Conservation (phyloP, 35 echinoderm and acorn worm genomes). For the Stichopus chloronotus region DNA sequence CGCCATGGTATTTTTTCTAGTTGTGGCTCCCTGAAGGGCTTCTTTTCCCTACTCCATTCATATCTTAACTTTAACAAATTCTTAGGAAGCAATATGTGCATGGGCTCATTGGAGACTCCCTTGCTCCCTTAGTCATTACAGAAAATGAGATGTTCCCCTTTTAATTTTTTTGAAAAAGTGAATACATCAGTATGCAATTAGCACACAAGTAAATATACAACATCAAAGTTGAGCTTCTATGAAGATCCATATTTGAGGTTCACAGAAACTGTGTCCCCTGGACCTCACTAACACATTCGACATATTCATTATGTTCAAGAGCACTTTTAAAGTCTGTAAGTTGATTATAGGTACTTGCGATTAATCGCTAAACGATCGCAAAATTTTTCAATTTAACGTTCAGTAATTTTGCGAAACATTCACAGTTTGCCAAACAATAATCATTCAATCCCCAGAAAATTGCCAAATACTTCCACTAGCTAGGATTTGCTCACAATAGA, state of each 20-base stretch:
- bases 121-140: neutral
- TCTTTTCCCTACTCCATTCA: too few relatives aligned
- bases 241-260: too few relatives aligned
- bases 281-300: too few relatives aligned
- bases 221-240: neutral
- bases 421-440: neutral
- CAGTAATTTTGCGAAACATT: slow-evolving; percentile 7
- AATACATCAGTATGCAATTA: neutral
- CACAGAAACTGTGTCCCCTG: too few relatives aligned
- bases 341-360: neutral
- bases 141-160: neutral
- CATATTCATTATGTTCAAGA: too few relatives aligned
- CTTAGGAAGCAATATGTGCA: neutral
- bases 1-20: neutral
- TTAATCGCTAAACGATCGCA: slow-evolving; percentile 32
- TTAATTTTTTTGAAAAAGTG: neutral
- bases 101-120: neutral
- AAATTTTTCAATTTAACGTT: slow-evolving; percentile 12
- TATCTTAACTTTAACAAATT: too few relatives aligned
- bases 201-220: neutral
- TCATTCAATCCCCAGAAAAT: neutral
- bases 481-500: neutral
- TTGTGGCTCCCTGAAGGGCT: too few relatives aligned
- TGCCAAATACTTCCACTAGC: neutral
- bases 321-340: too few relatives aligned